phyloP scores from a whole-genome alignment of 2,888 invertebrate species.

The Lacanobia oleracea region DNA sequence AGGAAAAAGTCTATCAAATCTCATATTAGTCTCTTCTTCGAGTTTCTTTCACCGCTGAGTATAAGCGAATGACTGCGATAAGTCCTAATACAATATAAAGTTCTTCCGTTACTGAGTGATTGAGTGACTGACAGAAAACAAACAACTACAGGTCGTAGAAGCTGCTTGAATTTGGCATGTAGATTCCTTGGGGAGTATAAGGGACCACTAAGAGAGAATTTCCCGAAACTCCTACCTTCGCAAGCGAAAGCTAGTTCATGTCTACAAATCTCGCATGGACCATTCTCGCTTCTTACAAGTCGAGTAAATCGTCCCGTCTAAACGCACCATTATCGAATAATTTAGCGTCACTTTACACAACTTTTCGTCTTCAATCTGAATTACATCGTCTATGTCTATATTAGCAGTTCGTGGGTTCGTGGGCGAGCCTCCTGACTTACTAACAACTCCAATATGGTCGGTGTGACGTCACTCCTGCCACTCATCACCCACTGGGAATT shows the following conservation, averaged over 20 bases:
- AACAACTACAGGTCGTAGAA: no score
- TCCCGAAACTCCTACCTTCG: no score
- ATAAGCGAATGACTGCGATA: no score
- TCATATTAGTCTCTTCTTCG: background rate
- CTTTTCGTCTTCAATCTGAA: slow-evolving; percentile 40
- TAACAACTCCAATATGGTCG: slow-evolving; percentile 44
- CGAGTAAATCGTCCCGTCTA: slow-evolving; percentile 1
- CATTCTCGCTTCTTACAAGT: background rate
- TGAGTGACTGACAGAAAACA: background rate
- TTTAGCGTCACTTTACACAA: slow-evolving; percentile 51
- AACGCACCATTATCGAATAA: slow-evolving; percentile 13
- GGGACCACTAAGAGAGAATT: no score
- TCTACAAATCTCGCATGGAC: background rate
- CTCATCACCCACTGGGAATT: slow-evolving; percentile 50
- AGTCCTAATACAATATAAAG: no score
- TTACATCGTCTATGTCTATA: slow-evolving; percentile 44
- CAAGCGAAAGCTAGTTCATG: background rate
- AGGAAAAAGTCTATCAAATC: background rate
- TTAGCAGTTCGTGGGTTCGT: slow-evolving; percentile 35
- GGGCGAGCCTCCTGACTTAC: slow-evolving; percentile 56
- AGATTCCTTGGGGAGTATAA: no score
- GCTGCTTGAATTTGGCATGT: no score
- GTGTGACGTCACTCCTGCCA: slow-evolving; percentile 53
- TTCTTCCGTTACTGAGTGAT: no score
- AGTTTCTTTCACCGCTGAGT: no score